Evolutionary conservation across 1,140 invertebrate species (phyloP).

Genomic region (Atta texana): DNA sequence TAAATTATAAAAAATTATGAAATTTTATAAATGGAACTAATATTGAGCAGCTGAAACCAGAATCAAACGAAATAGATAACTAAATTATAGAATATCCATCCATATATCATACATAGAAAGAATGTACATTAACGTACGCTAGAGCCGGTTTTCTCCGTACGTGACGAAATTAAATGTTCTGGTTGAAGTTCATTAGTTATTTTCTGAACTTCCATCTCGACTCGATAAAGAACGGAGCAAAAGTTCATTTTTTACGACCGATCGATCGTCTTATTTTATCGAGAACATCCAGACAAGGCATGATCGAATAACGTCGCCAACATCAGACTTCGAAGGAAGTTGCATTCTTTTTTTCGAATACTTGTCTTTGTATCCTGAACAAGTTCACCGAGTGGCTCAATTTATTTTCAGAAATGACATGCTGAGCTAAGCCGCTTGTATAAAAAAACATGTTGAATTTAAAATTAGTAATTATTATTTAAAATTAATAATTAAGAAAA

Average conservation of each 20-base stretch:
- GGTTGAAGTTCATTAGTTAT: neutral
- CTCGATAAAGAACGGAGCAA: neutral
- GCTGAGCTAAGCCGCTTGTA: neutral
- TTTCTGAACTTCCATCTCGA: neutral
- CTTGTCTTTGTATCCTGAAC: neutral
- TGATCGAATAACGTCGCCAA: neutral
- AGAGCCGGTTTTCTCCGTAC: neutral
- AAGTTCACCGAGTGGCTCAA: neutral
- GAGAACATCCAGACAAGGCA: neutral
- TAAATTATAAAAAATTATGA: neutral
- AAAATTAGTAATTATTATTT: neutral
- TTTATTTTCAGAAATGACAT: neutral
- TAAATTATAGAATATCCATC: too few species aligned
- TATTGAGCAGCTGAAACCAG: neutral
- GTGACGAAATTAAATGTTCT: neutral
- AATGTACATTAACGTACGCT: too few species aligned
- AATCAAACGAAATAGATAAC: neutral
- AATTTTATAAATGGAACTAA: neutral
- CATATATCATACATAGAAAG: too few species aligned
- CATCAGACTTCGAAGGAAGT: neutral
- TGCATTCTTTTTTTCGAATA: neutral
- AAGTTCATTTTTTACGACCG: neutral
- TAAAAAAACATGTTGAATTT: neutral
- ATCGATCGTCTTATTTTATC: neutral
- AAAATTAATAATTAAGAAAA: neutral